phyloP scores from a whole-genome alignment of 2,797 vertebrate species.

The Spatula clypeata region DNA sequence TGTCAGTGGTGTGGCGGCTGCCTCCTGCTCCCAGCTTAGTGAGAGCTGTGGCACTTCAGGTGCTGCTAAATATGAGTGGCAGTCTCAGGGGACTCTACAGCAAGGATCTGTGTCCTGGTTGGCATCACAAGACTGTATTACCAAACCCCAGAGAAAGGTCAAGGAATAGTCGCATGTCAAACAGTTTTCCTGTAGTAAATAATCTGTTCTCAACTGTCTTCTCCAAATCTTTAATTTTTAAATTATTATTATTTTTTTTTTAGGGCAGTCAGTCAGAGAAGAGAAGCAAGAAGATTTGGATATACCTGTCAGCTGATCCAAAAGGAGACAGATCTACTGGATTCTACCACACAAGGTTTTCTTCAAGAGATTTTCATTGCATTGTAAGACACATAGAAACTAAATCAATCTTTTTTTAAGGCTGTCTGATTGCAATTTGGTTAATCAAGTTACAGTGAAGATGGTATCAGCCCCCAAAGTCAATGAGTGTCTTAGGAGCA shows the following conservation, averaged over 20 bases:
- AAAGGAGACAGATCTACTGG: background rate
- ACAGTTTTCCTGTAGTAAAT: background rate
- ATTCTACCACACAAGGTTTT: background rate
- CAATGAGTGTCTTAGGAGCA: background rate
- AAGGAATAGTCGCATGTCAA: background rate
- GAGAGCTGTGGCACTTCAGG: background rate
- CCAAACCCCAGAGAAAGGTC: background rate
- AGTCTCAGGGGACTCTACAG: background rate
- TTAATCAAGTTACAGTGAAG: background rate
- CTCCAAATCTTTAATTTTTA: background rate
- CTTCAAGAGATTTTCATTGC: background rate
- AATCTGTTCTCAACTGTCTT: background rate
- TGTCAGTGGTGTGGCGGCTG: background rate
- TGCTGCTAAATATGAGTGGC: background rate
- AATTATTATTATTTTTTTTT: background rate
- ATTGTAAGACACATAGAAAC: background rate
- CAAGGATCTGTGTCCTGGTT: background rate
- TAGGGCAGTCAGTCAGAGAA: background rate
- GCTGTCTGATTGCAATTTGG: background rate
- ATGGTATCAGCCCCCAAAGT: background rate
- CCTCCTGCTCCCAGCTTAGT: background rate
- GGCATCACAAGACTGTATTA: background rate
- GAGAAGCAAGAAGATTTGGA: background rate
- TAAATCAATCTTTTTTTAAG: background rate
- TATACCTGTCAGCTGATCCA: background rate